Base-by-base conservation (phyloP, 2,797 vertebrate species). In the Kryptopterus vitreolus region DNA sequence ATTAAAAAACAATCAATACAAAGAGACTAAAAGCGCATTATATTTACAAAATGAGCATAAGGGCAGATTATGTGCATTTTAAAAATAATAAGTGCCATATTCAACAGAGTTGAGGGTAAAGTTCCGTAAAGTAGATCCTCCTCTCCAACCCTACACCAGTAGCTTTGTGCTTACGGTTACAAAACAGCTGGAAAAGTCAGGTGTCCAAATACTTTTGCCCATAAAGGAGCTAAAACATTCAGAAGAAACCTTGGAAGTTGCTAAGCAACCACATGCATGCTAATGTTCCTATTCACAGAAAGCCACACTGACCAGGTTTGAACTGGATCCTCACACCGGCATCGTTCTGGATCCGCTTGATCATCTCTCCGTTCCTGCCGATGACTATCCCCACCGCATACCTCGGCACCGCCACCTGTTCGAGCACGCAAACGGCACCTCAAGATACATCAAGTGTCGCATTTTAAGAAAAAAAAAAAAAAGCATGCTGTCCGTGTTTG, bases 301-400 rank as follows among this genome's bases (percentile, higher is more conserved):
- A 29, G 16, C 2, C 52, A 53, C 22, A 90, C 92, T 87, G 78
- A 97, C 98, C 97, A 96, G 97, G 97, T 88, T 98, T 99, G 87
- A 99, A 99, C 90, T 99, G 98, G 91, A 99, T 98, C 92, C 98
- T 94, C 90, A 99, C 97, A 4, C 97, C 97, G 2, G 97, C 96
- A 81, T 99, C 98, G 7, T 96, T 99, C 90, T 99, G 97, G 89
- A 99, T 99, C 94, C 98, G 99, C 89, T 97, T 99, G 87, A 99
- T 98, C 98, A 98, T 99, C 85, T 98, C 98, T 24, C 98, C 98
- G 0, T 98, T 99, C 89, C 97, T 95, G 91, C 98, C 97, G 76
- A 99, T 99, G 80, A 99, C 97, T 80, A 99, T 98, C 55, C 98
- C 98, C 70, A 99, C 97, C 3, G 97, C 97, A 89, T 97, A 99